These are phyloP conservation scores for Vireo griseus DNA, from an alignment of 2,797 vertebrate species.

Conservation along the genomic window DNA sequence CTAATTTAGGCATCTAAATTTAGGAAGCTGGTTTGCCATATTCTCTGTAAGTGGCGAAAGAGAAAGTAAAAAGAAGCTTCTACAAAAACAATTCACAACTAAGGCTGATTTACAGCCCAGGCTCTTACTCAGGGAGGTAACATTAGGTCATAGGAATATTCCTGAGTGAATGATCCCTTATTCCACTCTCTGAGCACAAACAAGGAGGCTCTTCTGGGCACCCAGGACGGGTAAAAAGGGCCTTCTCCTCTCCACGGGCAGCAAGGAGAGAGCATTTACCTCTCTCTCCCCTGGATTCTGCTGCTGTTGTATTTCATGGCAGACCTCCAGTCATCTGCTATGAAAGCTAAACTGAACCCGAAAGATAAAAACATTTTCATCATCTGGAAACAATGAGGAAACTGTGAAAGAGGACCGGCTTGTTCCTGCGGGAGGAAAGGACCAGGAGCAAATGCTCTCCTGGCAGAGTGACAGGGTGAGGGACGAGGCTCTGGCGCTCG, in stretches of 20 bases:
- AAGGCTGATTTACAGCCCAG: not conserved
- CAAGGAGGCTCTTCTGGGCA: slow-evolving; percentile 40
- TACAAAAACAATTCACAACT: slow-evolving; percentile 3
- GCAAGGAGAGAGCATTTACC: not conserved
- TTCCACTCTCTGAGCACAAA: slow-evolving; percentile 22
- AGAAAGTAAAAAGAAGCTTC: not conserved
- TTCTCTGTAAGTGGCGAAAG: not conserved
- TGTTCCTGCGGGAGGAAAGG: not conserved
- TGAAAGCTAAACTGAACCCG: not conserved
- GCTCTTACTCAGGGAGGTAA: slow-evolving; percentile 15
- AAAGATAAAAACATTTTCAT: slow-evolving; percentile 26
- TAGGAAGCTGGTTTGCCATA: not conserved
- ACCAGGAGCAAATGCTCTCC: not conserved
- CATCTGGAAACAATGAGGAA: slow-evolving; percentile 53
- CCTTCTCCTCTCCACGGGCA: not conserved
- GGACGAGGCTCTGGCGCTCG: not conserved
- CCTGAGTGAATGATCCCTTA: slow-evolving; percentile 44
- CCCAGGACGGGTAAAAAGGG: not conserved
- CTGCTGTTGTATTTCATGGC: not conserved
- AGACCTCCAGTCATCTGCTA: not conserved
- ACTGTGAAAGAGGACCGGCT: not conserved
- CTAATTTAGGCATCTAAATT: slow-evolving; percentile 27
- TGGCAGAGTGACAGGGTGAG: not conserved
- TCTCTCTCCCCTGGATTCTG: not conserved
- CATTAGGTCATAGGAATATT: slow-evolving; percentile 55